phyloP scores from a whole-genome alignment of 2,888 invertebrate species.

The Zaprionus bogoriensis region DNA sequence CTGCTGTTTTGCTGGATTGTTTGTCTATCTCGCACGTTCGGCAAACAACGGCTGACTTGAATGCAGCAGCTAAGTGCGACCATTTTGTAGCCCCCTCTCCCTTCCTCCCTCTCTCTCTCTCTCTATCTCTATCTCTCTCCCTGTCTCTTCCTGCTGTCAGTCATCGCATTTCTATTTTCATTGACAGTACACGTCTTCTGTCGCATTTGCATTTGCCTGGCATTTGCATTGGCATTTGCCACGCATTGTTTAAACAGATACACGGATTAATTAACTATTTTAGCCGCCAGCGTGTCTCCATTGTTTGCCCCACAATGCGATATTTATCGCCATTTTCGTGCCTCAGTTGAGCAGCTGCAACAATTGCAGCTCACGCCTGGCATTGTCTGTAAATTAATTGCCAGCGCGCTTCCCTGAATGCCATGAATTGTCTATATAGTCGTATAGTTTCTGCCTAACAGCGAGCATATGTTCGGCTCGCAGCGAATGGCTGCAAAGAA shows the following conservation, averaged over 20 bases:
- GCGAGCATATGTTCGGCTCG: too few relatives aligned
- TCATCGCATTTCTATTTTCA: slow-evolving; percentile 26
- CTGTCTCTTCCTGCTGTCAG: not conserved
- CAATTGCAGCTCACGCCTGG: not conserved
- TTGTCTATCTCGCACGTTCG: slow-evolving; percentile 36
- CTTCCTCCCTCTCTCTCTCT: not conserved
- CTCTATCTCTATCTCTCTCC: not conserved
- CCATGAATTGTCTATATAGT: not conserved
- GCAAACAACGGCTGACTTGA: slow-evolving; percentile 45
- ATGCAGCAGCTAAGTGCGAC: slow-evolving; percentile 33
- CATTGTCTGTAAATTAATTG: slow-evolving; percentile 17
- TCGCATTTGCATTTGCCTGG: slow-evolving; percentile 18
- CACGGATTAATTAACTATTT: slow-evolving; percentile 63
- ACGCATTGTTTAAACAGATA: slow-evolving; percentile 54
- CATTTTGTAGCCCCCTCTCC: slow-evolving; percentile 9
- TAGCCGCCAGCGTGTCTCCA: slow-evolving; percentile 26
- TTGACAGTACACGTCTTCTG: slow-evolving; percentile 29
- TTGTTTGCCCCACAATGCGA: slow-evolving; percentile 29
- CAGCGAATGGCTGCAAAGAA: too few relatives aligned
- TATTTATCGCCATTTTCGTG: slow-evolving; percentile 30
- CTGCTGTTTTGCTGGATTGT: too few relatives aligned
- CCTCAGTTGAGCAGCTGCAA: slow-evolving; percentile 23
- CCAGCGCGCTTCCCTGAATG: not conserved
- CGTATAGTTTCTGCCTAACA: not conserved
- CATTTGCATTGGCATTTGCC: not conserved